These are phyloP conservation scores for Fulica atra DNA, from an alignment of 2,113 vertebrate genomes.

Conservation along the genomic window DNA sequence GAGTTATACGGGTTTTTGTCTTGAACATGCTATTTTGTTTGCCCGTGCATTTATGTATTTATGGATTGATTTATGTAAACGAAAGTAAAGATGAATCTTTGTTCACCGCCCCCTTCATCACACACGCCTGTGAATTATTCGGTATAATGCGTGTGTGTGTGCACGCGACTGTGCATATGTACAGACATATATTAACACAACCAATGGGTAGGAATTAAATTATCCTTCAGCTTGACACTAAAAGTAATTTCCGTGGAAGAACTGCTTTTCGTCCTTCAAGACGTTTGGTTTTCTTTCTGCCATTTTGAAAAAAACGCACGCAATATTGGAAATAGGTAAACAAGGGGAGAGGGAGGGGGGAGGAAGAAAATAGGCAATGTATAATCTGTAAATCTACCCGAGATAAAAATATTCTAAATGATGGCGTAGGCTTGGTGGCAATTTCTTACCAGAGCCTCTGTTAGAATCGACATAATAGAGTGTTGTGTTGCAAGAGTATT, in stretches of 20 bases:
- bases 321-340: background rate
- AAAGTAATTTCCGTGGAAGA: background rate
- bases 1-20: background rate
- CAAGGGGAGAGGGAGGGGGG: background rate
- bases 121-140: constrained; percentile 12
- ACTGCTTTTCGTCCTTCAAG: fast-evolving
- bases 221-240: background rate
- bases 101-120: background rate
- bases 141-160: background rate
- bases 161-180: background rate
- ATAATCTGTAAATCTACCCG: background rate
- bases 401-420: background rate
- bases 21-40: constrained; percentile 38
- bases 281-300: background rate
- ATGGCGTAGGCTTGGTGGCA: background rate
- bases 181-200: background rate
- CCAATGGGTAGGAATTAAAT: background rate
- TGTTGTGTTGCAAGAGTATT: background rate
- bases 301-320: background rate
- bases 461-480: background rate
- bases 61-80: constrained; percentile 40
- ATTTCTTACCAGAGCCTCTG: background rate
- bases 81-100: constrained; percentile 38
- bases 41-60: background rate
- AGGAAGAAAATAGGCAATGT: background rate